phyloP scores from a whole-genome alignment of 2,797 vertebrate genomes.

The Echeneis naucrates region DNA sequence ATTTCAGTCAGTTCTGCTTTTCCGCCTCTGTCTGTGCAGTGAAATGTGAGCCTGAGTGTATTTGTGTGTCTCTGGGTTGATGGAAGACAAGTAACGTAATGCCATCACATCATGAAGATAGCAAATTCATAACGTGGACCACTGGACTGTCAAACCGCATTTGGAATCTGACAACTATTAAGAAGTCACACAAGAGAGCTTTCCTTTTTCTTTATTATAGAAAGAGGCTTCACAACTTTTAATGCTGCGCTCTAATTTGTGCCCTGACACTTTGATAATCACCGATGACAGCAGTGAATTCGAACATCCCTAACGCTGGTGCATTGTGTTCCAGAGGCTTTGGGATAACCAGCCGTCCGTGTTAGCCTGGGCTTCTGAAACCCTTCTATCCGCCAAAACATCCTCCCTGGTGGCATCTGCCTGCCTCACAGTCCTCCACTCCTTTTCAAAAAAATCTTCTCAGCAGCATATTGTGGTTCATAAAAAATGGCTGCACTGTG shows the following conservation, averaged over 20 bases:
- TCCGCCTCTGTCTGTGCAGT: conserved; percentile 15
- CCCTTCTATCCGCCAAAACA: conserved; percentile 8
- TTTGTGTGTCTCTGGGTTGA: conserved; percentile 1
- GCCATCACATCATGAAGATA: not conserved
- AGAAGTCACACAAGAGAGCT: not conserved
- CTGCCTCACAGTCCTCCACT: conserved; percentile 20
- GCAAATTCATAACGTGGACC: conserved; percentile 31
- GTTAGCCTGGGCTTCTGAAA: conserved; percentile 6
- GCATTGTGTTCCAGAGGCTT: not conserved
- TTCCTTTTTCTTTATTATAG: conserved; percentile 6
- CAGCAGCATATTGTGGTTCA: conserved; percentile 27
- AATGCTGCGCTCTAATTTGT: not conserved
- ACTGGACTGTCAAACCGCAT: conserved; percentile 14
- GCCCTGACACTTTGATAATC: not conserved
- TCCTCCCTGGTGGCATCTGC: conserved; percentile 29
- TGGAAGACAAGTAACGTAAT: conserved; percentile 30
- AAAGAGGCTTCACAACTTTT: not conserved
- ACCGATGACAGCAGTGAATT: not conserved
- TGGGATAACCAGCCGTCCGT: conserved; percentile 5
- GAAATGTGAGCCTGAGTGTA: conserved; percentile 21
- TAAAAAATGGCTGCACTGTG: conserved; percentile 30
- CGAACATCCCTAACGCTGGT: not conserved
- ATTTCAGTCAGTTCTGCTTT: conserved; percentile 26
- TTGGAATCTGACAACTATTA: conserved; percentile 21
- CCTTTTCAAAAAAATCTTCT: conserved; percentile 26